A percentile compares a stretch with the other conserved stretches of the same genome.
These are phyloP conservation scores for Euphydryas editha DNA, from an alignment of 2,888 invertebrate species.

Conservation along the genomic window DNA sequence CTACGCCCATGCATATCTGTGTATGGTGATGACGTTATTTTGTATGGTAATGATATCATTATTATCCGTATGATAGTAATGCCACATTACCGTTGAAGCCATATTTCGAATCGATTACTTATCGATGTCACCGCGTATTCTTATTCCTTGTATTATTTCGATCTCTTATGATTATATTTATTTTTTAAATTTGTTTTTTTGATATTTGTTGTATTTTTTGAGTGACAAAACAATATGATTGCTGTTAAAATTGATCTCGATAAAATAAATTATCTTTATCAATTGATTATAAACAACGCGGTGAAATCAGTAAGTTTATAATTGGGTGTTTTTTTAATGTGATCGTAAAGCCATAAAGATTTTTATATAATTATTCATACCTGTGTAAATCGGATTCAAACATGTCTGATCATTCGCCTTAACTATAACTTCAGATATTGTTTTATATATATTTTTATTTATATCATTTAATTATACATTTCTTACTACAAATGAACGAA, in stretches of 20 bases:
- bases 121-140: not conserved
- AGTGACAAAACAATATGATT: not conserved
- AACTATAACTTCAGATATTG: not conserved
- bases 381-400: not conserved
- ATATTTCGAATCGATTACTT: constrained; percentile 3
- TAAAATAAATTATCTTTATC: not conserved
- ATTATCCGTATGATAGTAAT: no score
- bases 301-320: not conserved
- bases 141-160: not conserved
- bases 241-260: not conserved
- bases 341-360: constrained; percentile 34
- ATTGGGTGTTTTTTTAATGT: constrained; percentile 21
- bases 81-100: not conserved
- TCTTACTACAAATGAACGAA: not conserved
- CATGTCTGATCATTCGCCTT: constrained; percentile 5
- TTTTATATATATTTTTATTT: constrained; percentile 8
- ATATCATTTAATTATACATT: not conserved
- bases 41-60: no score
- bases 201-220: not conserved
- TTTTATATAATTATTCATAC: constrained; percentile 17
- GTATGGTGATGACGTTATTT: no score
- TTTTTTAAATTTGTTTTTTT: not conserved
- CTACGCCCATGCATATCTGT: no score
- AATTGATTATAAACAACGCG: not conserved
- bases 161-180: not conserved